A percentile compares a stretch with the other conserved stretches of the same genome.
Conservation (phyloP, 2,888 invertebrate species). For the Marronus borbonicus region DNA sequence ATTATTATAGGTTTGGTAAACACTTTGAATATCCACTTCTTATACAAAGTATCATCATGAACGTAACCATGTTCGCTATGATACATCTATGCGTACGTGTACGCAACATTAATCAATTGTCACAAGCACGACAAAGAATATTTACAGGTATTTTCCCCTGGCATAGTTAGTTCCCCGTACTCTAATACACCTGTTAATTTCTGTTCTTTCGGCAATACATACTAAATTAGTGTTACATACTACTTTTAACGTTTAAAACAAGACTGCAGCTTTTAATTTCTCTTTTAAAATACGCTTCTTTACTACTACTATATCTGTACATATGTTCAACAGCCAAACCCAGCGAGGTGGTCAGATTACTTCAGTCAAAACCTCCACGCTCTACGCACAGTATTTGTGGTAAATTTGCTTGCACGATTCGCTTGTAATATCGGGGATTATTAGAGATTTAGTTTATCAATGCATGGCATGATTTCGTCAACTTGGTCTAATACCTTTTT, state of each 20-base stretch:
- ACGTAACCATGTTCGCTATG: constrained; percentile 95
- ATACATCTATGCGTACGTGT: constrained; percentile 93
- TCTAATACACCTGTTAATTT: constrained; percentile 3
- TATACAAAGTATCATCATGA: constrained; percentile 98
- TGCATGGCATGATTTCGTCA: constrained; percentile 22
- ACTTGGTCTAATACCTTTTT: neutral
- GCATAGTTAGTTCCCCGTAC: neutral
- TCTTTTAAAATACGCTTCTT: constrained; percentile 40
- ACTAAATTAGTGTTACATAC: constrained; percentile 20
- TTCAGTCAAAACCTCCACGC: constrained; percentile 69
- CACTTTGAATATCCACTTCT: constrained; percentile 96
- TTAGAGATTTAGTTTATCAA: neutral
- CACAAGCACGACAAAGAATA: constrained; percentile 83
- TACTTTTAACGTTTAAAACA: constrained; percentile 41
- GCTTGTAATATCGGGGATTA: constrained; percentile 31
- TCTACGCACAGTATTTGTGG: constrained; percentile 68
- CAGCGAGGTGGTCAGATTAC: constrained; percentile 69
- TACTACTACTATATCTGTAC: constrained; percentile 55
- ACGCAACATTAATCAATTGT: constrained; percentile 85
- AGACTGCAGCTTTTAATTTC: neutral
- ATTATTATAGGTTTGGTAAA: constrained; percentile 91
- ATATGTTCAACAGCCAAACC: constrained; percentile 69
- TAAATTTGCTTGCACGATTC: constrained; percentile 54
- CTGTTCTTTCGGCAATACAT: neutral
- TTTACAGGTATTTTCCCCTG: constrained; percentile 82